Conservation (phyloP, 2,113 vertebrate species). For the Percina caprodes region DNA sequence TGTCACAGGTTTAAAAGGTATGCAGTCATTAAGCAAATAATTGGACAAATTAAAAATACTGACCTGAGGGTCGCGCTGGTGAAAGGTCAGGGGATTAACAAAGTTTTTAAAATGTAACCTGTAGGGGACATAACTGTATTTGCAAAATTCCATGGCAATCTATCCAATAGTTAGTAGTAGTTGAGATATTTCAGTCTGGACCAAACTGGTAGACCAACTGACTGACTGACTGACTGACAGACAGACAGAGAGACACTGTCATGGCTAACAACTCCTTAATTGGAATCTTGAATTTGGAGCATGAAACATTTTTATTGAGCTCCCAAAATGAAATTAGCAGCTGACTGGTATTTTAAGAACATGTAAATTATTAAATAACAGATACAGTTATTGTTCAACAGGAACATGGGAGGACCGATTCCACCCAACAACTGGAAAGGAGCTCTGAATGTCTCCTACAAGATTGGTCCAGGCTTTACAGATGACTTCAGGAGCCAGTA, state of each 20-base stretch:
- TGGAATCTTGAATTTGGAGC: background rate
- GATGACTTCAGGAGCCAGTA: conserved; percentile 82
- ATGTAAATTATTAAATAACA: conserved; percentile 18
- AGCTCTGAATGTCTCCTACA: conserved; percentile 89
- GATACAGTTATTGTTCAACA: conserved; percentile 61
- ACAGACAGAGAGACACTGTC: background rate
- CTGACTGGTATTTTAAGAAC: conserved; percentile 5
- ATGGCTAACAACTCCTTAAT: background rate
- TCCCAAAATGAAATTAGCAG: background rate
- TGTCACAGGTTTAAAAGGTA: background rate
- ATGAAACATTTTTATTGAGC: background rate
- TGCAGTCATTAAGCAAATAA: background rate
- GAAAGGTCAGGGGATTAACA: background rate
- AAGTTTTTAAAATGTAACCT: too few relatives aligned
- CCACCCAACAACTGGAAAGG: conserved; percentile 93
- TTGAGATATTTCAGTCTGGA: background rate
- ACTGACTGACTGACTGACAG: background rate
- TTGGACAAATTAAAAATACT: background rate
- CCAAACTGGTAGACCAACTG: background rate
- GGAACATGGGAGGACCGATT: conserved; percentile 88
- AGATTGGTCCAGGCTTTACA: conserved; percentile 91
- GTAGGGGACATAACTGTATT: background rate
- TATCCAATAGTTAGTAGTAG: background rate
- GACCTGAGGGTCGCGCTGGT: background rate
- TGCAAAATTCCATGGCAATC: background rate